Conservation (phyloP, 1,140 invertebrate species). For the Babylonia areolata region DNA sequence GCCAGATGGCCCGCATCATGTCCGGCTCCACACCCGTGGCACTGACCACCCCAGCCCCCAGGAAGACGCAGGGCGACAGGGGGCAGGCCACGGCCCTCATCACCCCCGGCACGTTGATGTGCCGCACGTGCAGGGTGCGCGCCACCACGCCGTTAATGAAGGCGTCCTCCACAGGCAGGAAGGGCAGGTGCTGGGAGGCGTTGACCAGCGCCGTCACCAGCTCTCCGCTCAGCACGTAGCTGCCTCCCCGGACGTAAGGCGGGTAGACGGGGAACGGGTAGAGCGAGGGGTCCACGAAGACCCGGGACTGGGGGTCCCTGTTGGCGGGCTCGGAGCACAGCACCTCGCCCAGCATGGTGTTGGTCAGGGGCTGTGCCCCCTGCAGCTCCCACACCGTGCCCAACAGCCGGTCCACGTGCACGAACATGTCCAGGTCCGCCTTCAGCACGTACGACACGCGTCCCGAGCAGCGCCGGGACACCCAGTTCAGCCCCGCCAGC, state of each 20-base stretch:
- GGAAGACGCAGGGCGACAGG: conserved; percentile 18
- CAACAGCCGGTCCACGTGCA: conserved; percentile 80
- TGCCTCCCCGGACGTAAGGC: conserved; percentile 65
- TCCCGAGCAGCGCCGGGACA: conserved; percentile 80
- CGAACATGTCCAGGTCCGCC: conserved; percentile 91
- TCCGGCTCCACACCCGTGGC: conserved; percentile 18
- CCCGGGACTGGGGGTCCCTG: conserved; percentile 38
- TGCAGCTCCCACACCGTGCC: conserved; percentile 10
- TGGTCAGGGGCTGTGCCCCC: not conserved
- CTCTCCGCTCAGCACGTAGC: conserved; percentile 69
- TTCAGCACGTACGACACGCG: conserved; percentile 83
- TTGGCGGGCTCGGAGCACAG: not conserved
- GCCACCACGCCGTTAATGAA: conserved; percentile 69
- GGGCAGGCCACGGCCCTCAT: not conserved
- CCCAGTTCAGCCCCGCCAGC: conserved; percentile 89
- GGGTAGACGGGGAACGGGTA: conserved; percentile 60
- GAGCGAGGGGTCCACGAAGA: not conserved
- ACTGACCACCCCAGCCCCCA: not conserved
- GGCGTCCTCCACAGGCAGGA: conserved; percentile 72
- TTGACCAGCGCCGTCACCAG: conserved; percentile 61
- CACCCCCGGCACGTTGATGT: conserved; percentile 37
- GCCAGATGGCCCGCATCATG: conserved; percentile 32
- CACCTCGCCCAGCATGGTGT: conserved; percentile 31
- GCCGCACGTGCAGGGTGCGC: conserved; percentile 18
- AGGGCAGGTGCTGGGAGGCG: conserved; percentile 48